A percentile compares a stretch with the other conserved stretches of the same genome.
These are phyloP conservation scores for Perodicticus potto DNA, from an alignment of 2,797 vertebrate genomes.

Conservation along the genomic window DNA sequence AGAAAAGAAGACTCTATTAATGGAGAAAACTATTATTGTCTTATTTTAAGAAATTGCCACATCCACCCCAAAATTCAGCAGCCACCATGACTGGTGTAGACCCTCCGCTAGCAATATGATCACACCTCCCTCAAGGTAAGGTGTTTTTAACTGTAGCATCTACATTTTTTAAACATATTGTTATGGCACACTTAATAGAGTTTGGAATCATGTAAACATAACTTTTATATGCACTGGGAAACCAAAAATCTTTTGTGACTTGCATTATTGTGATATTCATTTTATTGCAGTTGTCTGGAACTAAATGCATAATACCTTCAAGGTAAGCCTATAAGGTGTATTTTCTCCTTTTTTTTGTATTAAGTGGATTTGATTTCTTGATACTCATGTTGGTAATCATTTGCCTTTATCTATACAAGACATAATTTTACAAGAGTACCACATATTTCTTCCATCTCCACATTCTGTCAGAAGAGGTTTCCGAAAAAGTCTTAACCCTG, in stretches of 20 bases:
- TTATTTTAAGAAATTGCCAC: neutral
- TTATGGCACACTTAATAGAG: neutral
- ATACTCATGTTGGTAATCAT: neutral
- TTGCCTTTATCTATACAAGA: neutral
- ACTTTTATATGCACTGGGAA: neutral
- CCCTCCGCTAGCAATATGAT: neutral
- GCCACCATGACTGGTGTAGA: too few relatives aligned
- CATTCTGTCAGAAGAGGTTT: slow-evolving; percentile 8
- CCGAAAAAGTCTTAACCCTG: neutral
- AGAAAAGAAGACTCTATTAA: neutral
- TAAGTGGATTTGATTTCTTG: slow-evolving; percentile 28
- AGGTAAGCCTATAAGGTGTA: neutral
- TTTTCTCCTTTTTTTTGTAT: slow-evolving; percentile 3
- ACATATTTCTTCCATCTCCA: neutral
- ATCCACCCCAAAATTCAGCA: neutral
- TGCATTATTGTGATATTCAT: neutral
- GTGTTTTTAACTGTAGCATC: neutral
- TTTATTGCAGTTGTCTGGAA: neutral
- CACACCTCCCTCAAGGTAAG: neutral
- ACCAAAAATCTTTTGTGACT: neutral
- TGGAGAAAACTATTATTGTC: neutral
- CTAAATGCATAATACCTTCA: neutral
- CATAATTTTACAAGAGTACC: neutral
- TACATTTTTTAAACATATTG: neutral
- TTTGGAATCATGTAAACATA: neutral